Percentiles rank a stretch among this genome's conserved stretches.
These are phyloP conservation scores for Urechis unicinctus DNA, from an alignment of 2,888 invertebrate species.

Conservation along the genomic window DNA sequence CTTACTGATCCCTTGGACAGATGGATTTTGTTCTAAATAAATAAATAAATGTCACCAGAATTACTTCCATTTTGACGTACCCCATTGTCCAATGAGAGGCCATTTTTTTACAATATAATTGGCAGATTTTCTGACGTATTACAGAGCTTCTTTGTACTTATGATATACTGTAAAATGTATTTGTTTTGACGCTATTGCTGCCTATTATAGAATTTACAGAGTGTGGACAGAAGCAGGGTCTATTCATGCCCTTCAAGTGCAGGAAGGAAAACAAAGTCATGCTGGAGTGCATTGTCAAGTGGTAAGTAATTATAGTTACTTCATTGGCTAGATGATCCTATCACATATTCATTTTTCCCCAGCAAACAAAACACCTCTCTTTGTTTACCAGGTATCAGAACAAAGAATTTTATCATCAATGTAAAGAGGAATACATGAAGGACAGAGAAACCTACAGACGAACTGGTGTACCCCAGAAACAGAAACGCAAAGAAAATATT, in stretches of 20 bases:
- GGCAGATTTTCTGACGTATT: neutral
- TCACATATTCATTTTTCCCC: too few species aligned
- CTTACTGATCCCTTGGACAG: too few species aligned
- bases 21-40: too few species aligned
- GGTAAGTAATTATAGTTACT: conserved; percentile 54
- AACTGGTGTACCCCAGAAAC: conserved; percentile 69
- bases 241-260: conserved; percentile 71
- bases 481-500: too few species aligned
- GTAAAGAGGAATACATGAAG: conserved; percentile 72
- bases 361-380: too few species aligned
- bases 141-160: conserved; percentile 1
- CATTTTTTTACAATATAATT: too few species aligned
- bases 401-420: conserved; percentile 66
- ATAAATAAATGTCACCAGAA: too few species aligned
- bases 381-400: conserved; percentile 65
- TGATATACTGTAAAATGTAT: conserved; percentile 2
- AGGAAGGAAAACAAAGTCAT: conserved; percentile 65
- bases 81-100: too few species aligned
- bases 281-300: conserved; percentile 65
- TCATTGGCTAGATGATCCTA: too few species aligned
- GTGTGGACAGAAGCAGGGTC: conserved; percentile 65
- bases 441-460: conserved; percentile 75
- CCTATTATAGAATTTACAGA: conserved; percentile 54
- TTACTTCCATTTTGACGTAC: too few species aligned
- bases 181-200: neutral